Percentiles rank a stretch among this genome's conserved stretches.
phyloP scores from a whole-genome alignment of 2,888 invertebrate species.

The Sericinus montela region DNA sequence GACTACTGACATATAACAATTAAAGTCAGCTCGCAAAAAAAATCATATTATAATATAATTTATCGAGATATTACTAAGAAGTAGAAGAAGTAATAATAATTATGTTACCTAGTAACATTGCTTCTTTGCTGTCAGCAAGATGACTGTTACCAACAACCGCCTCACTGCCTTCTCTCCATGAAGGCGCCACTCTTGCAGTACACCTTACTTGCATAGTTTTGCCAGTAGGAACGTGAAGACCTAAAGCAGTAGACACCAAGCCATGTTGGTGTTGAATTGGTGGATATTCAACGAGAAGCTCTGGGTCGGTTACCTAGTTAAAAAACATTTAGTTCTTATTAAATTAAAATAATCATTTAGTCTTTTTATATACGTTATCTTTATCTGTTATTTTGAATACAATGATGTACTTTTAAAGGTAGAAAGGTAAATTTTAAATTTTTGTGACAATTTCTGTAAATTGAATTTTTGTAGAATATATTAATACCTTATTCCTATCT shows the following conservation, averaged over 20 bases:
- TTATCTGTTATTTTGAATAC: too few relatives aligned
- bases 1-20: too few relatives aligned
- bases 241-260: slow-evolving; percentile 59
- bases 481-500: too few relatives aligned
- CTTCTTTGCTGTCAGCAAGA: slow-evolving; percentile 70
- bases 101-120: slow-evolving; percentile 66
- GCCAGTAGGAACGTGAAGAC: slow-evolving; percentile 61
- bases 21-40: too few relatives aligned
- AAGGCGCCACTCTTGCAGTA: slow-evolving; percentile 64
- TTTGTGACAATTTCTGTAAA: too few relatives aligned
- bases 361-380: too few relatives aligned
- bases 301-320: slow-evolving; percentile 57
- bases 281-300: slow-evolving; percentile 61
- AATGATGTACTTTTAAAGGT: too few relatives aligned
- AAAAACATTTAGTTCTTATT: neutral
- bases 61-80: too few relatives aligned
- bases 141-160: slow-evolving; percentile 68
- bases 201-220: slow-evolving; percentile 68
- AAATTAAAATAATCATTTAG: too few relatives aligned
- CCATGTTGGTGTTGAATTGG: slow-evolving; percentile 65
- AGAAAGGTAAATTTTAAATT: too few relatives aligned
- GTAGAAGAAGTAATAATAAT: neutral
- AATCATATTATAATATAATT: too few relatives aligned
- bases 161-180: slow-evolving; percentile 71
- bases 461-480: too few relatives aligned